phyloP scores from a whole-genome alignment of 2,888 invertebrate species.

The Cremastobaeus sp. region DNA sequence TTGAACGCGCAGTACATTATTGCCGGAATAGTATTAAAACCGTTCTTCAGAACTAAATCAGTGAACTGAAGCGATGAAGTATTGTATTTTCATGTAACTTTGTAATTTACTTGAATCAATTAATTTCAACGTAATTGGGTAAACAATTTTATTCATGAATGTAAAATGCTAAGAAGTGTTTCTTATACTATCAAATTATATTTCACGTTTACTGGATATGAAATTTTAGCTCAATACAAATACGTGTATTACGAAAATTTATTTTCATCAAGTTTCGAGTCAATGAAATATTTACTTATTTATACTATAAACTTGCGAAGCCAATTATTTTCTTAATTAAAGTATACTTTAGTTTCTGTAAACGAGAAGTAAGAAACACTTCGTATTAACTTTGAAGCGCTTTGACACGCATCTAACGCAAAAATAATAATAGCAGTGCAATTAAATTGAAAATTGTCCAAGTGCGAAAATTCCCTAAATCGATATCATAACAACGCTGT shows the following conservation, averaged over 20 bases:
- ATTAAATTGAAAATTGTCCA: constrained; percentile 41
- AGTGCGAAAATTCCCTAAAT: constrained; percentile 50
- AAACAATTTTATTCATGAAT: constrained; percentile 55
- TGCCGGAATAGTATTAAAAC: constrained; percentile 69
- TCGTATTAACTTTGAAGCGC: constrained; percentile 20
- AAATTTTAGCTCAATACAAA: too few species aligned
- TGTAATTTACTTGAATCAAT: constrained; percentile 73
- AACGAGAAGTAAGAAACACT: constrained; percentile 7
- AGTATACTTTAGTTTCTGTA: too few species aligned
- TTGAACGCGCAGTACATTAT: constrained; percentile 50
- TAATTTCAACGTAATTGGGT: constrained; percentile 68
- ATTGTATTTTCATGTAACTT: constrained; percentile 68
- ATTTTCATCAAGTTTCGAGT: too few species aligned
- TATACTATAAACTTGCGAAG: too few species aligned
- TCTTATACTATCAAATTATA: too few species aligned
- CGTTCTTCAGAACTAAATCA: constrained; percentile 68
- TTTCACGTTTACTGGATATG: too few species aligned
- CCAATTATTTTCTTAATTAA: too few species aligned
- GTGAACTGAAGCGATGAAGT: constrained; percentile 66
- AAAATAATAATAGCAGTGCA: constrained; percentile 43
- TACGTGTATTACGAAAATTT: too few species aligned
- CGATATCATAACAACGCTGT: constrained; percentile 66
- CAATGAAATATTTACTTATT: too few species aligned
- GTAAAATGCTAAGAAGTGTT: constrained; percentile 52
- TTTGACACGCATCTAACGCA: constrained; percentile 61